phyloP scores from a whole-genome alignment of 2,888 invertebrate species.

The Drosophila nr. perissopoda region DNA sequence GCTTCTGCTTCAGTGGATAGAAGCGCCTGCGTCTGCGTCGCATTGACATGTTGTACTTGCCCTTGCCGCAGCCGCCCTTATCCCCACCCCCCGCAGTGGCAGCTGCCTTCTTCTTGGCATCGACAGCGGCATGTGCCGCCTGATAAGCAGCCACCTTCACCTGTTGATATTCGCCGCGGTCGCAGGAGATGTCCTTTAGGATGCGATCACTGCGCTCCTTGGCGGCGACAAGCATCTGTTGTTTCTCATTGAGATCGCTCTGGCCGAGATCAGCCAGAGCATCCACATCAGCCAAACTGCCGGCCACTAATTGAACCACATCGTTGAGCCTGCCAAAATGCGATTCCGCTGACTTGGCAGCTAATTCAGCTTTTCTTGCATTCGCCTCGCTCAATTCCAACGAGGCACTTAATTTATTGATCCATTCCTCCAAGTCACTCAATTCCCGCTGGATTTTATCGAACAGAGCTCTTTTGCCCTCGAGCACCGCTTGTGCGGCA shows the following conservation, averaged over 20 bases:
- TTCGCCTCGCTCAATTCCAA: slow-evolving; percentile 88
- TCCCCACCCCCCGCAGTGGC: not conserved
- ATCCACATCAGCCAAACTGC: slow-evolving; percentile 87
- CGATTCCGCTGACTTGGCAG: slow-evolving; percentile 87
- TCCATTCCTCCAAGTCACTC: not conserved
- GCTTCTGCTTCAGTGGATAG: not conserved
- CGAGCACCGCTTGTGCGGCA: slow-evolving; percentile 89
- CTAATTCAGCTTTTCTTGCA: slow-evolving; percentile 87
- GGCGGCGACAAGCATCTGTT: slow-evolving; percentile 88
- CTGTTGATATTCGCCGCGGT: slow-evolving; percentile 87
- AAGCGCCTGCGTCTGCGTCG: not conserved
- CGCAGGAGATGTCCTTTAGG: slow-evolving; percentile 87
- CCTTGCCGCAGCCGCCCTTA: not conserved
- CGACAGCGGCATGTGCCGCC: slow-evolving; percentile 86
- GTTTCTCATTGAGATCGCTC: slow-evolving; percentile 88
- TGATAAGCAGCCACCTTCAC: slow-evolving; percentile 89
- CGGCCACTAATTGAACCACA: slow-evolving; percentile 85
- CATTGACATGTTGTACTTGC: not conserved
- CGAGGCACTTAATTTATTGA: not conserved
- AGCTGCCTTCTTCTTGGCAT: slow-evolving; percentile 30
- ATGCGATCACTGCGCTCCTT: slow-evolving; percentile 88
- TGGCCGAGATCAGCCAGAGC: slow-evolving; percentile 87
- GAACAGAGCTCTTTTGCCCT: slow-evolving; percentile 87
- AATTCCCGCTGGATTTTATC: slow-evolving; percentile 5
- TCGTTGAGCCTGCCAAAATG: slow-evolving; percentile 85